A percentile compares a stretch with the other conserved stretches of the same genome.
Conservation (phyloP, 1,140 invertebrate species). For the Triops longicaudatus region DNA sequence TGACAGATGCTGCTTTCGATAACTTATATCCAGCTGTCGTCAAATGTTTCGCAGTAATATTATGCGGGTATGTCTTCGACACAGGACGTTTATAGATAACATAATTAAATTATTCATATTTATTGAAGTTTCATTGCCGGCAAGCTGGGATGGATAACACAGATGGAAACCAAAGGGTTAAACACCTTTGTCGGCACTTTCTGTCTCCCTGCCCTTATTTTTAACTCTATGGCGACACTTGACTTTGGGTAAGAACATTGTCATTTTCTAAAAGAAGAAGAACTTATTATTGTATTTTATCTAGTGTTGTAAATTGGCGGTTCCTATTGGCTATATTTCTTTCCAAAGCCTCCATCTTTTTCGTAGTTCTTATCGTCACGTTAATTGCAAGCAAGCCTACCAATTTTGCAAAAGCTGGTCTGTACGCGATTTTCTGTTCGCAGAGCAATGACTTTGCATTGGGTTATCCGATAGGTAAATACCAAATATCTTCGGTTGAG, state of each 20-base stretch:
- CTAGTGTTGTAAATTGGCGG: slow-evolving; percentile 70
- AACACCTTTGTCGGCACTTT: slow-evolving; percentile 90
- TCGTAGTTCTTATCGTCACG: slow-evolving; percentile 67
- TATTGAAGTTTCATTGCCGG: slow-evolving; percentile 77
- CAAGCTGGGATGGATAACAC: slow-evolving; percentile 69
- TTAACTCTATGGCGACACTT: slow-evolving; percentile 75
- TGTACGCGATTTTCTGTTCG: slow-evolving; percentile 91
- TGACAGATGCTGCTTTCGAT: slow-evolving; percentile 50
- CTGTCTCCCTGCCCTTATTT: slow-evolving; percentile 83
- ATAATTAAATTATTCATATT: slow-evolving; percentile 26
- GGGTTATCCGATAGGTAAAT: slow-evolving; percentile 88
- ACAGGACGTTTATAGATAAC: not conserved
- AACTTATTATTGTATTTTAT: slow-evolving; percentile 25
- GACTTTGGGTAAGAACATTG: slow-evolving; percentile 54
- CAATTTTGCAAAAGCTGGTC: slow-evolving; percentile 72
- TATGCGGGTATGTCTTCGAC: slow-evolving; percentile 59
- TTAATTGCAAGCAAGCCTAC: slow-evolving; percentile 66
- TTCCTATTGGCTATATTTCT: slow-evolving; percentile 78
- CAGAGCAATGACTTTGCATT: slow-evolving; percentile 98
- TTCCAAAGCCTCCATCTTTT: slow-evolving; percentile 77
- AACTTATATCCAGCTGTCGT: slow-evolving; percentile 80
- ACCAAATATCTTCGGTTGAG: slow-evolving; percentile 20
- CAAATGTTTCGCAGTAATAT: slow-evolving; percentile 83
- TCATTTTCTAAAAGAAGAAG: not conserved
- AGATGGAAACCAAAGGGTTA: slow-evolving; percentile 79